These are phyloP conservation scores for Sinella curviseta DNA, from an alignment of 1,140 invertebrate genomes.

Conservation along the genomic window DNA sequence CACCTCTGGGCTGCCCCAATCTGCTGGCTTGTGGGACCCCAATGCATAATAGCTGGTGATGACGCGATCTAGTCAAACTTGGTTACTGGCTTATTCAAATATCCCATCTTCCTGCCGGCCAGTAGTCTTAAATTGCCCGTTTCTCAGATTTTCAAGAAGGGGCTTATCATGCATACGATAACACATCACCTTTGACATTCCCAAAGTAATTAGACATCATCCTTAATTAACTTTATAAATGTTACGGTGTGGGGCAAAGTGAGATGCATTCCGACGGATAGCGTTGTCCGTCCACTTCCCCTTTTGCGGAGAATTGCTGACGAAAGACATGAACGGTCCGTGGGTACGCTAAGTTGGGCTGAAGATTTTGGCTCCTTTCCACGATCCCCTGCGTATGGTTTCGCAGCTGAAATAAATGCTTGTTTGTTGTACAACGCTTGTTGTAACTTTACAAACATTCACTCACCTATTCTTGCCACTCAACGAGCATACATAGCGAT, in stretches of 20 bases:
- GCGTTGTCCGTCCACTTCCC: not conserved
- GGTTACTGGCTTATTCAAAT: slow-evolving; percentile 14
- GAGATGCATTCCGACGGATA: too few species aligned
- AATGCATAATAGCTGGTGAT: not conserved
- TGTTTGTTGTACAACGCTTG: too few species aligned
- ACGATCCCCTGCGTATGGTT: not conserved
- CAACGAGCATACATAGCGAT: not conserved
- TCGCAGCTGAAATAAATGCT: not conserved
- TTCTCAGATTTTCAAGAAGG: not conserved
- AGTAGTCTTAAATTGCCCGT: not conserved
- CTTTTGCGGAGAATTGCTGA: not conserved
- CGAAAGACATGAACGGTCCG: not conserved
- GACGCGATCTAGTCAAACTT: not conserved
- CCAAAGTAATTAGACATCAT: too few species aligned
- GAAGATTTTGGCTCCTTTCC: slow-evolving; percentile 15
- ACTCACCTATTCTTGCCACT: not conserved
- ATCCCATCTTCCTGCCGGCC: not conserved
- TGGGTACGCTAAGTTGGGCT: not conserved
- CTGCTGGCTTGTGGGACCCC: not conserved
- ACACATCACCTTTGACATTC: not conserved
- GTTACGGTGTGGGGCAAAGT: too few species aligned
- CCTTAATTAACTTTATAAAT: too few species aligned
- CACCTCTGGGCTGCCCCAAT: not conserved
- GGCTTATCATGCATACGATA: not conserved
- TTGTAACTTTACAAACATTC: not conserved